Conservation (phyloP, 1,140 invertebrate species). For the Epicauta chinensis region DNA sequence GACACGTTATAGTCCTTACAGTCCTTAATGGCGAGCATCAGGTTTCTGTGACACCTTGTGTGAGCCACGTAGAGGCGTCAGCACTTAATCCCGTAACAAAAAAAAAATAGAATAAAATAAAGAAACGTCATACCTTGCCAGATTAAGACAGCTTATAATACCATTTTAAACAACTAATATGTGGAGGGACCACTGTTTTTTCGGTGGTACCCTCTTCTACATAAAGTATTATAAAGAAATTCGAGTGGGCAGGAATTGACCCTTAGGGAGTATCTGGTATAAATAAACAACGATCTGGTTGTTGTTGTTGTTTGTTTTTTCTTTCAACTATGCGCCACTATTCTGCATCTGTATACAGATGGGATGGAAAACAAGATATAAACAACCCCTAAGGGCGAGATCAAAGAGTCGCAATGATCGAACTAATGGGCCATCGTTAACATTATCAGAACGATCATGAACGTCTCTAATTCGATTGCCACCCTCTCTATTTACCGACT, state of each 20-base stretch:
- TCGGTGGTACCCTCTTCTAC: no score
- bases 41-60: conserved; percentile 22
- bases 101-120: no score
- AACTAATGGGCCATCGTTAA: conserved; percentile 38
- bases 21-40: conserved; percentile 12
- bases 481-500: conserved; percentile 35
- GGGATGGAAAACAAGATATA: neutral
- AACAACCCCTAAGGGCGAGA: neutral
- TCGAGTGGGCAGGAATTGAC: neutral
- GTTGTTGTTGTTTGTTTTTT: neutral
- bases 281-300: neutral
- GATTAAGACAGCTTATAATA: conserved; percentile 27
- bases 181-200: conserved; percentile 15
- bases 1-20: conserved; percentile 7
- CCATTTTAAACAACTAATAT: conserved; percentile 27
- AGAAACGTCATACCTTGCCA: conserved; percentile 25
- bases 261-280: neutral
- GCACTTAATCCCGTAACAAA: conserved; percentile 22
- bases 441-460: conserved; percentile 34
- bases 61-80: conserved; percentile 19
- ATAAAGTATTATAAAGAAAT: neutral
- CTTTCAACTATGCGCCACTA: neutral
- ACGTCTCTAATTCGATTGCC: conserved; percentile 31
- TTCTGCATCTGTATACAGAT: neutral
- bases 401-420: conserved; percentile 17